These are phyloP conservation scores for Lasiurus cinereus DNA, from an alignment of 2,113 vertebrate species.

Conservation along the genomic window DNA sequence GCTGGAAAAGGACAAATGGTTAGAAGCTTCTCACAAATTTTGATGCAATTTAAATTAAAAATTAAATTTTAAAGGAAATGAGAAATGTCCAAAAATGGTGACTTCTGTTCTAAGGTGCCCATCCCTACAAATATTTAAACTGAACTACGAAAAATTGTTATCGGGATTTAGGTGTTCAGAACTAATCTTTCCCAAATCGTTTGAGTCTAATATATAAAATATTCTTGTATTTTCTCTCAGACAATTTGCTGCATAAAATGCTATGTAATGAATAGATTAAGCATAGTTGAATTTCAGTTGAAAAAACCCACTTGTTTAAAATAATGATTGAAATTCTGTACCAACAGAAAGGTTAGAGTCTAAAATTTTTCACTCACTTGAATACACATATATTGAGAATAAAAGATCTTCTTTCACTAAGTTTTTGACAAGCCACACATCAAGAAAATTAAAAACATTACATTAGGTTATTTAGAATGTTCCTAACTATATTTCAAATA, in stretches of 20 bases:
- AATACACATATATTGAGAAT: not conserved
- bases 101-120: not conserved
- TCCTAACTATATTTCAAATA: constrained; percentile 1
- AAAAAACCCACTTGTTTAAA: not conserved
- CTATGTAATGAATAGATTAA: not conserved
- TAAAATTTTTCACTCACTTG: not conserved
- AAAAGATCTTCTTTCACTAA: not conserved
- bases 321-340: not conserved
- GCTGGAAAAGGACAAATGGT: not conserved
- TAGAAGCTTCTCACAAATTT: not conserved
- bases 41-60: not conserved
- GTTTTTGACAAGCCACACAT: constrained; percentile 41
- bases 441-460: not conserved
- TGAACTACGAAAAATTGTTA: not conserved
- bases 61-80: not conserved
- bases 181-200: not conserved
- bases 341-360: not conserved
- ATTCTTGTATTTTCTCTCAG: not conserved
- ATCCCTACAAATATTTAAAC: not conserved
- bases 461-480: not conserved
- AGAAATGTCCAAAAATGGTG: not conserved
- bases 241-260: not conserved
- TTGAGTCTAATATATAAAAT: not conserved
- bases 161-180: not conserved
- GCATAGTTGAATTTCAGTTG: not conserved